A percentile compares a stretch with the other conserved stretches of the same genome.
Conservation (phyloP, 2,888 invertebrate genomes). For the Prenolepis imparis region DNA sequence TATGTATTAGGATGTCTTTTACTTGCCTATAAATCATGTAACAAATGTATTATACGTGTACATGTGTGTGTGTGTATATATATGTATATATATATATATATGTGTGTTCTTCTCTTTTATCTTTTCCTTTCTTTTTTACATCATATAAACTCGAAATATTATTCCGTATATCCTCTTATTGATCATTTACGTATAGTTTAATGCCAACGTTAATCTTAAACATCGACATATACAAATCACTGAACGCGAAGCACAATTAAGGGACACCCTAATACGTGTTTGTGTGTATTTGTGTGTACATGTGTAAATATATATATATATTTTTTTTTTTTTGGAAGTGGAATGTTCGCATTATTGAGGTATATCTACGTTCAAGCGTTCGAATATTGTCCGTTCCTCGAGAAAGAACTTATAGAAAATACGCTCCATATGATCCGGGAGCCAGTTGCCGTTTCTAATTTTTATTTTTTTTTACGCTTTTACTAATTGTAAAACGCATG, state of each 20-base stretch:
- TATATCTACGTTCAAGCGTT: constrained; percentile 56
- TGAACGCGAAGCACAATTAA: constrained; percentile 13
- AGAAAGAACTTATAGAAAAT: constrained; percentile 46
- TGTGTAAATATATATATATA: constrained; percentile 28
- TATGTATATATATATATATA: not conserved
- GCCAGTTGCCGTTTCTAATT: constrained; percentile 31
- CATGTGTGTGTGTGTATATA: not conserved
- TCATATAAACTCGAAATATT: not conserved
- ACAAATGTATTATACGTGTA: not conserved
- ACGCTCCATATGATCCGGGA: constrained; percentile 30
- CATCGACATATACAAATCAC: not conserved
- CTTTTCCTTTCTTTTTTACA: not conserved
- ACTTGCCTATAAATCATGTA: not conserved
- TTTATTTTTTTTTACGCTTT: constrained; percentile 30
- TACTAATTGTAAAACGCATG: constrained; percentile 19
- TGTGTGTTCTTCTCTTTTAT: not conserved
- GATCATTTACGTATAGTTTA: not conserved
- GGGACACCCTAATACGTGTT: constrained; percentile 27
- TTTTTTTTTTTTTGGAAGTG: constrained; percentile 33
- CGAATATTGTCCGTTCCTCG: constrained; percentile 54
- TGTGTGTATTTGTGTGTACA: not conserved
- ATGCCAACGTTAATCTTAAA: not conserved
- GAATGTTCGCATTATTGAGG: constrained; percentile 54
- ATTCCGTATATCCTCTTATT: not conserved
- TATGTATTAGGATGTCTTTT: constrained; percentile 30